Percentiles rank a stretch among this genome's conserved stretches.
Evolutionary conservation across 2,797 vertebrate species (phyloP).

Genomic region (Ispidina lecontei): DNA sequence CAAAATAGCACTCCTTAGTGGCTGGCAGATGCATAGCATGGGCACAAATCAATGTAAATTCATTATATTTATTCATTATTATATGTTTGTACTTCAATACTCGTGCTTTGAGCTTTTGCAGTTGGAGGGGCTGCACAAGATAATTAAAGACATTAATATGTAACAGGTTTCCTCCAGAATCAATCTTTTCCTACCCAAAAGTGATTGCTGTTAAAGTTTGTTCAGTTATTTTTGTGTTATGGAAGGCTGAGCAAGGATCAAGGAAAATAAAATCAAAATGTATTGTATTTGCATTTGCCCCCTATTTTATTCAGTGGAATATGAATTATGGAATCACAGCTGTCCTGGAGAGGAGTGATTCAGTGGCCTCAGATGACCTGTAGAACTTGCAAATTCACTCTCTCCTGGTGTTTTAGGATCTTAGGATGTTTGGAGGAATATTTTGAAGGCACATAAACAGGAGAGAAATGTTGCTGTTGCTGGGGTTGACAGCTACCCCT

Average conservation of each 20-base stretch:
- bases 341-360: not conserved
- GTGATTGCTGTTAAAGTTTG: not conserved
- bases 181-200: slow-evolving; percentile 1
- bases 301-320: not conserved
- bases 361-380: not conserved
- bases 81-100: not conserved
- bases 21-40: not conserved
- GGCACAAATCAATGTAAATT: slow-evolving; percentile 6
- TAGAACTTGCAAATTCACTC: not conserved
- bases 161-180: not conserved
- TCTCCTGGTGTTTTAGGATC: not conserved
- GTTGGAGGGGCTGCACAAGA: not conserved
- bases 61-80: not conserved
- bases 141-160: slow-evolving; percentile 7
- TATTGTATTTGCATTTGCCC: not conserved
- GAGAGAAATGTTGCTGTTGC: not conserved
- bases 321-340: not conserved
- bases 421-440: not conserved
- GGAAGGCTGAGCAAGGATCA: not conserved
- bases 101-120: slow-evolving; percentile 6
- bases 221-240: not conserved
- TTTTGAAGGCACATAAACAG: not conserved
- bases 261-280: not conserved
- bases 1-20: not conserved
- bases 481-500: not conserved